Percentiles rank a stretch among this genome's conserved stretches.
These are phyloP conservation scores for Pyralis farinalis DNA, from an alignment of 2,888 invertebrate genomes.

Conservation along the genomic window DNA sequence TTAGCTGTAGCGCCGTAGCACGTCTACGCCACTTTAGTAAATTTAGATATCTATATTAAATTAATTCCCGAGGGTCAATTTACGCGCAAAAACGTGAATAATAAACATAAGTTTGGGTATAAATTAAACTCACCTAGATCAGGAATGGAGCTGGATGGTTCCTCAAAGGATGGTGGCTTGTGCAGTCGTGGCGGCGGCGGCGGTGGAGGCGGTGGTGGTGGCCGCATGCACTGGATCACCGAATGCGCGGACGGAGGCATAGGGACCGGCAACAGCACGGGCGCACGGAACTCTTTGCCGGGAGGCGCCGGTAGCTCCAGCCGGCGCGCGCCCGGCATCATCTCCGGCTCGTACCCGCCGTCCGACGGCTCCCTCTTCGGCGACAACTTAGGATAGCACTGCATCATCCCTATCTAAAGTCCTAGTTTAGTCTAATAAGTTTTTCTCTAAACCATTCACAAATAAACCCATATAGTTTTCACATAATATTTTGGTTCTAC, in stretches of 20 bases:
- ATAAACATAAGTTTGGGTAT: not conserved
- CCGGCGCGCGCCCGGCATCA: constrained; percentile 53
- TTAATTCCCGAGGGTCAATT: no score
- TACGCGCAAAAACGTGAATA: no score
- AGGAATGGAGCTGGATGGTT: constrained; percentile 93
- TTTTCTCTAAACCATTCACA: constrained; percentile 22
- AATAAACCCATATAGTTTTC: constrained; percentile 30
- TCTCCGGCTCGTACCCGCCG: constrained; percentile 55
- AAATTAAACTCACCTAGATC: constrained; percentile 87
- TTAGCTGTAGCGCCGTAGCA: not conserved
- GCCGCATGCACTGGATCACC: constrained; percentile 77
- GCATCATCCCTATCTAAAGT: constrained; percentile 54
- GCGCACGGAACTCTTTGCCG: constrained; percentile 72
- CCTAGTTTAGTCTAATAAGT: constrained; percentile 16
- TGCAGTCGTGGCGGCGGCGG: constrained; percentile 72
- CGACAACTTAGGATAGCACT: constrained; percentile 69
- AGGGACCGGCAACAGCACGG: constrained; percentile 61
- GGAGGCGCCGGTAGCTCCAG: constrained; percentile 73
- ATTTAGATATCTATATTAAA: not conserved
- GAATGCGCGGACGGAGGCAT: constrained; percentile 56
- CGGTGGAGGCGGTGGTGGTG: constrained; percentile 75
- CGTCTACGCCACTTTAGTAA: not conserved
- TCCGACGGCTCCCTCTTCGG: constrained; percentile 68
- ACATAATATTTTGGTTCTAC: constrained; percentile 31
- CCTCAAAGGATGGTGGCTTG: constrained; percentile 83